Evolutionary conservation across 2,113 vertebrate genomes (phyloP), one percentile per base, ranked within the genome.

Genomic region (Archilochus colubris): DNA sequence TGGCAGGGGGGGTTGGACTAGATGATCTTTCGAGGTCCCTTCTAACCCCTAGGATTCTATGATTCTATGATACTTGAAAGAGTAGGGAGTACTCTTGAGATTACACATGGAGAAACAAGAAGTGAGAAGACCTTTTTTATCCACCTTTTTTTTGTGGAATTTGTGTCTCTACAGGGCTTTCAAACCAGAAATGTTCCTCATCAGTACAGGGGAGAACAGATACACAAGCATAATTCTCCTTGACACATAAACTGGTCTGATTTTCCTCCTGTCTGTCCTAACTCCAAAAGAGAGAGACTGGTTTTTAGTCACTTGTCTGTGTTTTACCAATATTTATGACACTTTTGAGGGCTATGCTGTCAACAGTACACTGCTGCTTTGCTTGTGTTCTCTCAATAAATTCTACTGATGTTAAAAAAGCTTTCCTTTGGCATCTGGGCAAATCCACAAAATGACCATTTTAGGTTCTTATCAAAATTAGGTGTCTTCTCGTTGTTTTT

Each of bases 391-490:
- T 93, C 4, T 5, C 54, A 31, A 50, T 58, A 53, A 66, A 87
- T 91, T 81, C 76, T 73, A 80, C 73, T 6, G 14, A 89, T 91
- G 80, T 59, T 75, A 24, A 10, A 89, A 95, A 95, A 95, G 81
- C 61, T 59, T 96, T 43, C 94, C 84, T 44, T 50, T 54, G 6
- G 80, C 84, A 88, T 77, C 86, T 77, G 70, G 93, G 84, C 80
- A 95, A 96, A 96, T 83, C 70, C 59, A 79, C 80, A 51, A 68
- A 95, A 91, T 90, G 78, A 91, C 50, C 73, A 66, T 89, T 86
- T 94, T 67, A 89, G 27, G 44, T 91, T 95, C 75, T 80, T 90
- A 82, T n/a, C 59, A 63, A 93, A 96, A 95, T 93, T 64, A 96
- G 33, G 70, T 89, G 63, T 75, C n/a, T 79, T 82, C 72, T 94